phyloP scores from a whole-genome alignment of 1,140 invertebrate genomes.

The Drosophila willistoni region DNA sequence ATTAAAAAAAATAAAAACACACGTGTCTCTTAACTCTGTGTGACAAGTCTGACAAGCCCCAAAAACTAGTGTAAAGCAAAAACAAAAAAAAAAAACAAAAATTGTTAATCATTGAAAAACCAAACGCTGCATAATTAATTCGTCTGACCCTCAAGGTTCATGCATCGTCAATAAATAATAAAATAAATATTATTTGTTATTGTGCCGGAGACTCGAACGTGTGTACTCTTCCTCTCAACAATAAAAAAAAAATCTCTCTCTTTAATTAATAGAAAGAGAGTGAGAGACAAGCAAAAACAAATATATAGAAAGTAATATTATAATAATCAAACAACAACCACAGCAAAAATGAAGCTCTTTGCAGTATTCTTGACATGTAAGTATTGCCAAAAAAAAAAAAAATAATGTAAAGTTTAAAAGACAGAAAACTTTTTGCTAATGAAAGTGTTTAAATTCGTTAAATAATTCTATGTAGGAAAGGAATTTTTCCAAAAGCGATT shows the following conservation, averaged over 20 bases:
- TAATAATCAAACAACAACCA: conserved; percentile 1
- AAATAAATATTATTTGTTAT: conserved; percentile 42
- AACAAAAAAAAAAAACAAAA: not conserved
- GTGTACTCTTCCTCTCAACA: not conserved
- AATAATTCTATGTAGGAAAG: too few species aligned
- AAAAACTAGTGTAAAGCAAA: conserved; percentile 52
- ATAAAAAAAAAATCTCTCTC: not conserved
- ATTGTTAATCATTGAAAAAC: conserved; percentile 55
- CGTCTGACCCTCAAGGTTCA: conserved; percentile 68
- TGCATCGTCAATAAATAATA: conserved; percentile 46
- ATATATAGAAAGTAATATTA: conserved; percentile 16
- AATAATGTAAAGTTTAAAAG: not conserved
- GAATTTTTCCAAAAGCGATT: too few species aligned
- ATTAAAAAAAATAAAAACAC: conserved; percentile 20
- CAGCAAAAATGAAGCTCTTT: conserved; percentile 72
- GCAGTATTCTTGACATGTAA: conserved; percentile 74
- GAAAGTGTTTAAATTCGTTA: too few species aligned
- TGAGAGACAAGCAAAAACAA: conserved; percentile 9
- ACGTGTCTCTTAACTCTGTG: conserved; percentile 69
- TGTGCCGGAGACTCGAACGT: conserved; percentile 1
- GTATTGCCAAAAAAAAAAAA: conserved; percentile 22
- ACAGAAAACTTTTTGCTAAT: too few species aligned
- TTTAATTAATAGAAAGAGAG: conserved; percentile 8
- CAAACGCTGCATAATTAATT: conserved; percentile 59
- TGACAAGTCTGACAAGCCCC: conserved; percentile 51